Base-by-base conservation (phyloP, 2,113 vertebrate species). In the Alectura lathami region DNA sequence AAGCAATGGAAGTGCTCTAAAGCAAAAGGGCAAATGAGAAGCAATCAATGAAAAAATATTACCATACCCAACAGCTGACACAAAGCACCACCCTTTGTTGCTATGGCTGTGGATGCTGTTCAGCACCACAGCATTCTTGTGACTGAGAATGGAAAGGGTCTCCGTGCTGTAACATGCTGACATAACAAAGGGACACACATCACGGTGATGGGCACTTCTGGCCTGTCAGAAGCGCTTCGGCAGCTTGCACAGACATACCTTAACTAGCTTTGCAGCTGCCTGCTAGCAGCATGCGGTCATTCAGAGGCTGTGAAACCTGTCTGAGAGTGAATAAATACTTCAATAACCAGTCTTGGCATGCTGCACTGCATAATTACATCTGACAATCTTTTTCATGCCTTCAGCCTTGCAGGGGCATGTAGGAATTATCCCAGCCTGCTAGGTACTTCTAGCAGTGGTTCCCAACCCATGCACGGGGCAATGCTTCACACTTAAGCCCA, bases 311-410 rank as follows among this genome's bases (percentile, higher is more conserved):
- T 51, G 76, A 88, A 95, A 94, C 80, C 88, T 90, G 90, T 57
- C 91, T 30, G 79, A 59, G 86, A 59, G 29, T 63, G 83, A 94
- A 93, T 81, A 92, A 96, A 94, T 50, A 88, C 70, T 88, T 80
- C 85, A 89, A 88, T 93, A 94, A 93, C 73, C 67, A 92, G 88
- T 47, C 83, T 70, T 72, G 92, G 83, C 91, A 96, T 51, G 83
- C 64, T 75, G 64, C 64, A 64, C 60, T 78, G 76, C 64, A 40
- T 93, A 95, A 94, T 93, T 95, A 80, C 76, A 91, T 74, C 60
- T 78, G 91, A 92, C 94, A 88, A 82, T 83, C 91, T 78, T 86
- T 80, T 78, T 83, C 80, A 86, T 75, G 86, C 86, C 76, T 82
- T 75, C 74, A 96, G 68, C 67, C 79, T 86, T 16, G 4, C 48